These are phyloP conservation scores for Lepilemur septentrionalis DNA, from an alignment of 2,797 vertebrate genomes.

Conservation along the genomic window DNA sequence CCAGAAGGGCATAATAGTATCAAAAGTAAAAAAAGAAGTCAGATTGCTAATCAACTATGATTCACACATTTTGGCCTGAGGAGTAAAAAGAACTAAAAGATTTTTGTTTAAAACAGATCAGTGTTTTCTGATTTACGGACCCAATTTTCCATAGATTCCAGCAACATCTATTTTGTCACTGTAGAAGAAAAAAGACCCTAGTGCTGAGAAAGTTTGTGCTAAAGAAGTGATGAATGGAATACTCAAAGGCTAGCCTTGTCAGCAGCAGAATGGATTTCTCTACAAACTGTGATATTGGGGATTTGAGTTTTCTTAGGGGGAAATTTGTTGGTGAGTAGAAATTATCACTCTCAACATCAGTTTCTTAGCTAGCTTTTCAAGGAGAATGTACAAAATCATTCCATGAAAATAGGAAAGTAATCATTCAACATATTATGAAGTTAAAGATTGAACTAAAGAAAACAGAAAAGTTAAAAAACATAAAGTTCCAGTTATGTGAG, in stretches of 20 bases:
- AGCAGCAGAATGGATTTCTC: constrained; percentile 22
- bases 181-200: background rate
- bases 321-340: constrained; percentile 39
- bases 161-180: constrained; percentile 52
- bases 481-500: background rate
- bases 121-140: constrained; percentile 51
- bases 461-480: background rate
- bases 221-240: constrained; percentile 46
- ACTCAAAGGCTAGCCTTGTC: background rate
- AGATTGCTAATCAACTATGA: background rate
- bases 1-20: background rate
- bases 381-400: background rate
- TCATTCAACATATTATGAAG: background rate
- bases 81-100: background rate
- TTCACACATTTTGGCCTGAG: constrained; percentile 30
- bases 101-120: constrained; percentile 47
- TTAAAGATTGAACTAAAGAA: background rate
- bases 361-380: constrained; percentile 16
- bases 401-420: background rate
- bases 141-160: constrained; percentile 45
- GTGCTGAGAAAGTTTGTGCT: background rate
- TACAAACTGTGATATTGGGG: constrained; percentile 26
- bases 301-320: constrained; percentile 26
- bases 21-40: background rate
- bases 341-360: constrained; percentile 48